Percentiles rank a stretch among this genome's conserved stretches.
These are phyloP conservation scores for Nezara viridula DNA, from an alignment of 2,888 invertebrate species.

Conservation along the genomic window DNA sequence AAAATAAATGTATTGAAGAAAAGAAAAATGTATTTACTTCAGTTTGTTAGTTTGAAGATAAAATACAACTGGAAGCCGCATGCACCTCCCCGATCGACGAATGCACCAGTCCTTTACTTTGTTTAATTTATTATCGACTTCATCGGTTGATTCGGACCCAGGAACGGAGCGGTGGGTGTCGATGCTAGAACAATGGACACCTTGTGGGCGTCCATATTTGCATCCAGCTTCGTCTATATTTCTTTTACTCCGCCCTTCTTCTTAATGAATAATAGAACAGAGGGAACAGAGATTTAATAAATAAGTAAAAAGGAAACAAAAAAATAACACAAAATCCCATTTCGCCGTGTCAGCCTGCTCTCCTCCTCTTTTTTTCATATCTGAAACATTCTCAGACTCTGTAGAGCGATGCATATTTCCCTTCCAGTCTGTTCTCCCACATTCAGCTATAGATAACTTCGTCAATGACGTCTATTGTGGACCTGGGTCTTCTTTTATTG, in stretches of 20 bases:
- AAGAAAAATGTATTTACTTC: too few relatives aligned
- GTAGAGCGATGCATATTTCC: conserved; percentile 36
- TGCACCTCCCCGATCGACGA: neutral
- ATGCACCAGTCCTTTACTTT: conserved; percentile 14
- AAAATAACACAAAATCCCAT: conserved; percentile 41
- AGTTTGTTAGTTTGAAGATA: neutral
- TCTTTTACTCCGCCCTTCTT: conserved; percentile 21
- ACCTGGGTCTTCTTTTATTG: neutral
- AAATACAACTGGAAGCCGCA: neutral
- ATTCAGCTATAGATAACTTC: conserved; percentile 35
- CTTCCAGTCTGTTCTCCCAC: neutral
- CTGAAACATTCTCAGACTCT: conserved; percentile 33
- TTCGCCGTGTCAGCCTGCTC: conserved; percentile 32
- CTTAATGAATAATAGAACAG: conserved; percentile 51
- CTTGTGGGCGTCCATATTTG: conserved; percentile 51
- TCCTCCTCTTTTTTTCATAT: conserved; percentile 41
- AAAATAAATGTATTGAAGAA: too few relatives aligned
- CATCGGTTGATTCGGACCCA: conserved; percentile 13
- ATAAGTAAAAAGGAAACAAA: conserved; percentile 35
- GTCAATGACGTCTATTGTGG: conserved; percentile 26
- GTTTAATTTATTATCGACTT: conserved; percentile 31
- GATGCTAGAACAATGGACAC: conserved; percentile 49
- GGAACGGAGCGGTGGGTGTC: conserved; percentile 17
- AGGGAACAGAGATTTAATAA: conserved; percentile 48
- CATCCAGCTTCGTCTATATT: conserved; percentile 46